Conservation (phyloP, 2,113 vertebrate genomes). For the Actinemys pallida region DNA sequence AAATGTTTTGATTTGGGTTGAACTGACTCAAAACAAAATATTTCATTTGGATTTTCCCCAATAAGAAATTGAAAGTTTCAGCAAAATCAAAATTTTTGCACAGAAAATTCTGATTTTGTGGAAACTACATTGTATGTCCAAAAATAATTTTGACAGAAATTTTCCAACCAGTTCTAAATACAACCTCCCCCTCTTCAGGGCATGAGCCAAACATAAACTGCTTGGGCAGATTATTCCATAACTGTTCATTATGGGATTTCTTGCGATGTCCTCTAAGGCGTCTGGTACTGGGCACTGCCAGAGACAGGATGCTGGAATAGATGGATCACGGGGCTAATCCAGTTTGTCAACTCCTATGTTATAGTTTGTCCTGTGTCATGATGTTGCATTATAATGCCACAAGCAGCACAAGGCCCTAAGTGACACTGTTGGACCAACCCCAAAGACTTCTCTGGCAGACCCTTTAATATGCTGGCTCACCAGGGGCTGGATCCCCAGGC, state of each 20-base stretch:
- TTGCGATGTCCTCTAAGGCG: neutral
- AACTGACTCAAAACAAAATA: neutral
- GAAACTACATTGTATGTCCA: neutral
- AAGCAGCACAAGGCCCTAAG: neutral
- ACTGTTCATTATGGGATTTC: fast-evolving
- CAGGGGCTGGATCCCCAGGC: neutral
- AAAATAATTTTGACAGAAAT: neutral
- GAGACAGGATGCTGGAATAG: fast-evolving
- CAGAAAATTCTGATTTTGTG: neutral
- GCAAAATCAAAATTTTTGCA: neutral
- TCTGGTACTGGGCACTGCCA: too few relatives aligned
- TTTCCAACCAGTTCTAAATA: neutral
- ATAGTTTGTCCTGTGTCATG: neutral
- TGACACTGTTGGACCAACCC: fast-evolving
- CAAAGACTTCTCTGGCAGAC: neutral
- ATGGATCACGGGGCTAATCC: fast-evolving
- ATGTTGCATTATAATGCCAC: fast-evolving
- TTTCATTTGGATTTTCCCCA: neutral
- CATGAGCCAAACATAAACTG: neutral
- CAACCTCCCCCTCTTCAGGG: neutral
- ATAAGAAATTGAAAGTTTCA: neutral
- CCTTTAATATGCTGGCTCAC: neutral
- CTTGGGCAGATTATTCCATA: neutral
- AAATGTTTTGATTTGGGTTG: neutral
- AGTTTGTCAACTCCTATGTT: fast-evolving